These are phyloP conservation scores for Anolis sagrei DNA, from an alignment of 2,113 vertebrate species.

Conservation along the genomic window DNA sequence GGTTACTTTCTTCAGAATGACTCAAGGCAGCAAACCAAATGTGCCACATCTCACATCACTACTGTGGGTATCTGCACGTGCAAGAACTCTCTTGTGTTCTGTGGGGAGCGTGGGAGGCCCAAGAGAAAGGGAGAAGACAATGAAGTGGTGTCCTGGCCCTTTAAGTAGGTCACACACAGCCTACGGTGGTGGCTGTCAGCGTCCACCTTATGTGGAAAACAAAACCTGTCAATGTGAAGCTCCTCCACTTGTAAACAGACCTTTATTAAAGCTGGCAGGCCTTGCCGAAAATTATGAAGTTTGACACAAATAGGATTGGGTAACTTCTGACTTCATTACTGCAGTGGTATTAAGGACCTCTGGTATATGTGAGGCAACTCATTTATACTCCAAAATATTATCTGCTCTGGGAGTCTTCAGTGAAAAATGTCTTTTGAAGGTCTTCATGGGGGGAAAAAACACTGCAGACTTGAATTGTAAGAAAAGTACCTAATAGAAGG, in stretches of 20 bases:
- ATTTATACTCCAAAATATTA: conserved; percentile 6
- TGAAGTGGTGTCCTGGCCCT: conserved; percentile 20
- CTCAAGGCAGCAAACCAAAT: too few relatives aligned
- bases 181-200: conserved; percentile 37
- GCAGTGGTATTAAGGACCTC: conserved; percentile 9
- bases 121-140: conserved; percentile 18
- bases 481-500: too few relatives aligned
- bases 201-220: conserved; percentile 50
- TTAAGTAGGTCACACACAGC: conserved; percentile 40
- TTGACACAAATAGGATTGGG: conserved; percentile 33
- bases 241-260: conserved; percentile 39
- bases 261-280: conserved; percentile 47
- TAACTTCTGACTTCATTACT: conserved; percentile 55
- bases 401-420: neutral
- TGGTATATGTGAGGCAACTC: conserved; percentile 23
- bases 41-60: rapidly evolving
- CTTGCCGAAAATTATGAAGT: conserved; percentile 44
- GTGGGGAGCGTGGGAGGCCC: neutral
- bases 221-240: conserved; percentile 41
- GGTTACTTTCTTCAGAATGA: neutral
- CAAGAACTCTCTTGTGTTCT: neutral
- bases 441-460: too few relatives aligned
- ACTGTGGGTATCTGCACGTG: neutral
- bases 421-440: neutral
- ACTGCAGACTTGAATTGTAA: too few relatives aligned